phyloP scores from a whole-genome alignment of 1,140 invertebrate species.

The Drosophila kohkoa region DNA sequence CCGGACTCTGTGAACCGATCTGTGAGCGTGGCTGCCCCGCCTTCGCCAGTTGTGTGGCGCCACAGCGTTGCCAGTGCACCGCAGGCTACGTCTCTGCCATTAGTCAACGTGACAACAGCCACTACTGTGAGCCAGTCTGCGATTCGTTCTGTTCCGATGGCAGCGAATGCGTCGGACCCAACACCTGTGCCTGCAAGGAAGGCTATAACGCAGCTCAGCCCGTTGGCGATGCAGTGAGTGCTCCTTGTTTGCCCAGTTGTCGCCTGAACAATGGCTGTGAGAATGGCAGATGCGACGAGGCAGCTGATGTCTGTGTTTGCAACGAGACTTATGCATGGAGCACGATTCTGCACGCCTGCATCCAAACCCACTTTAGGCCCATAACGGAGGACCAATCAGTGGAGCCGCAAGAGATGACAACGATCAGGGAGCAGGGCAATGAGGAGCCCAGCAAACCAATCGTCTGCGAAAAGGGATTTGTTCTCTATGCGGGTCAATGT shows the following conservation, averaged over 20 bases:
- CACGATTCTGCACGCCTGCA: conserved; percentile 27
- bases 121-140: conserved; percentile 70
- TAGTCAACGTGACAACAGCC: conserved; percentile 56
- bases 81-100: conserved; percentile 61
- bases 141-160: conserved; percentile 47
- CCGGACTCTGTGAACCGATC: conserved; percentile 66
- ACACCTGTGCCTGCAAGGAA: conserved; percentile 64
- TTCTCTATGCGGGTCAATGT: conserved; percentile 64
- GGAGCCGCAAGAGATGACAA: neutral
- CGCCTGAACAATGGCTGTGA: conserved; percentile 51
- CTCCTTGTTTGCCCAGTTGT: conserved; percentile 57
- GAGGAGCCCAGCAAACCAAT: neutral
- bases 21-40: conserved; percentile 68
- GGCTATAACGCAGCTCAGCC: conserved; percentile 49
- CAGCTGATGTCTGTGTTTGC: conserved; percentile 61
- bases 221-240: conserved; percentile 56
- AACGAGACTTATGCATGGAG: conserved; percentile 57
- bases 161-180: conserved; percentile 60
- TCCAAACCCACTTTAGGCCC: neutral
- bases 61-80: conserved; percentile 69
- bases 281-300: conserved; percentile 59
- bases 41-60: conserved; percentile 66
- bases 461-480: conserved; percentile 45
- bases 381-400: neutral
- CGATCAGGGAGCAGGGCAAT: neutral